These are phyloP conservation scores for Lepidostoma basale DNA, from an alignment of 1,140 invertebrate genomes.

Conservation along the genomic window DNA sequence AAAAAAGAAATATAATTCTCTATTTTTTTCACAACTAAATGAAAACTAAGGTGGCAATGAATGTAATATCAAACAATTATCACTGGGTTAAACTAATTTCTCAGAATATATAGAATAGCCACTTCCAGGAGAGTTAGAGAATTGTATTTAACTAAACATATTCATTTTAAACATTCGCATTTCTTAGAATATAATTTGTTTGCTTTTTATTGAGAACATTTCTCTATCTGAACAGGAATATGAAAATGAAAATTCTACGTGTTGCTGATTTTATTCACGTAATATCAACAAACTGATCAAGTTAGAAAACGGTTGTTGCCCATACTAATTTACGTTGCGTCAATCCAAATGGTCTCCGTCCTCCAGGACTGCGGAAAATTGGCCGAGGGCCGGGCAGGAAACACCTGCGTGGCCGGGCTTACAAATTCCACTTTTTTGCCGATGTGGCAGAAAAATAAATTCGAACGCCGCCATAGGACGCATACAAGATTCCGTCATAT, in stretches of 20 bases:
- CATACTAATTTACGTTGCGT: slow-evolving; percentile 9
- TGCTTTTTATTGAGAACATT: no score
- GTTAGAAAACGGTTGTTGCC: background rate
- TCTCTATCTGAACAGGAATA: background rate
- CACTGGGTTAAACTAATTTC: no score
- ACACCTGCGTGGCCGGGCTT: slow-evolving; percentile 2
- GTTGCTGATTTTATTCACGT: background rate
- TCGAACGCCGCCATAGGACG: background rate
- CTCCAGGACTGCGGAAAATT: background rate
- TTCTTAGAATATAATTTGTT: no score
- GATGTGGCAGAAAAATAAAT: background rate
- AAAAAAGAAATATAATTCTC: no score
- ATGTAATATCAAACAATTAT: no score
- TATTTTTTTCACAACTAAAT: no score
- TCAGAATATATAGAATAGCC: no score
- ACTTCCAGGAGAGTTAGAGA: no score
- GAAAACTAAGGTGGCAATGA: no score
- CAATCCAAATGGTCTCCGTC: background rate
- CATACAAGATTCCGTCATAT: background rate
- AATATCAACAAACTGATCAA: slow-evolving; percentile 5
- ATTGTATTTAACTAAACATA: no score
- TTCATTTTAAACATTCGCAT: no score
- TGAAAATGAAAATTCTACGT: background rate
- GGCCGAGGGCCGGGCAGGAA: background rate
- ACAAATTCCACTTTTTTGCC: background rate